Evolutionary conservation across 2,888 invertebrate genomes (phyloP), one percentile per base, ranked within the genome.

Genomic region (Criorhina ranunculi): DNA sequence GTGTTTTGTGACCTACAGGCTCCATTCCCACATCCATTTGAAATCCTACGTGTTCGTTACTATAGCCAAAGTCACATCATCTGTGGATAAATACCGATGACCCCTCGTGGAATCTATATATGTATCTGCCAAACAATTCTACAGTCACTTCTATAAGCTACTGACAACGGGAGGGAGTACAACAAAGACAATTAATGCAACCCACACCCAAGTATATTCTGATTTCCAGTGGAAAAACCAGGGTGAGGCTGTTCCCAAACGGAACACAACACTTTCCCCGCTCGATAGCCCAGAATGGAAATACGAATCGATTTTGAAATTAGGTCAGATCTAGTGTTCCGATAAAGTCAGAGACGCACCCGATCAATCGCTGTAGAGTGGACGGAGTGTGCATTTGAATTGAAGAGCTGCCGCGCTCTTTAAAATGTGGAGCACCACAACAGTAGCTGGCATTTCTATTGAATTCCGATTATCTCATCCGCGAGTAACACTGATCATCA

Each of bases 311-410:
- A 60, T 69, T 77, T 77, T 44, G 57, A 79, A 79, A 79, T 79
- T 64, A 17, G 79, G 72, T 66, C 79, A 79, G 79, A 79, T 79
- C 51, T 64, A 72, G 49, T 59, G 57, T 24, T 44, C 40, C 72
- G 72, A 79, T 79, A 72, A 59, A 49, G 42, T 15, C 9, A 40
- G 64, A 57, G 29, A 64, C 49, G 33, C 11, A 17, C 33, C 42
- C 59, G 72, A 79, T 79, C 72, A 59, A 51, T 35, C 49, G 51
- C 64, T 49, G 17, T 4, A 2, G 55, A 29, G 17, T 4, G 5
- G 55, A 29, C 19, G 33, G 33, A 17, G 37, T 42, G 35, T 75
- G 37, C 59, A 53, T 67, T 60, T 59, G 59, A 66, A 59, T 67
- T 59, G 40, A 8, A 4, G 24, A 24, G 24, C 24, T 24, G 49